Conservation (phyloP, 2,888 invertebrate genomes). For the Chalcis sispes region DNA sequence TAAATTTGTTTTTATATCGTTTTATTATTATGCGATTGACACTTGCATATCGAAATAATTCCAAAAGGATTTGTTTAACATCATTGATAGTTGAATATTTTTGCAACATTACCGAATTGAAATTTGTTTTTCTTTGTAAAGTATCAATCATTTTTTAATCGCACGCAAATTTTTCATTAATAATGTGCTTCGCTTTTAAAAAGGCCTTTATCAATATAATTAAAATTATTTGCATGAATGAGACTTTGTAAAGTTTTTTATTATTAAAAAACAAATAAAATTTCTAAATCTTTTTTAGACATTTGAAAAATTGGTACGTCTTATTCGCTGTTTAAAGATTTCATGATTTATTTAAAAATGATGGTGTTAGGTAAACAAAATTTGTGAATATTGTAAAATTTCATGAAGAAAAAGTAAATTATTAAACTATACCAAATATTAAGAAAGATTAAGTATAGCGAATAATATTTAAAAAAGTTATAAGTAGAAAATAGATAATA, state of each 20-base stretch:
- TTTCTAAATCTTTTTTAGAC: slow-evolving; percentile 44
- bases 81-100: neutral
- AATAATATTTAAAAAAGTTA: slow-evolving; percentile 33
- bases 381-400: slow-evolving; percentile 58
- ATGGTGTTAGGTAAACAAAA: slow-evolving; percentile 36
- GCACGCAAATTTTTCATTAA: slow-evolving; percentile 10
- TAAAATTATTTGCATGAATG: slow-evolving; percentile 3
- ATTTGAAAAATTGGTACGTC: slow-evolving; percentile 14
- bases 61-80: neutral
- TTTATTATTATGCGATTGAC: slow-evolving; percentile 23
- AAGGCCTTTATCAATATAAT: slow-evolving; percentile 22
- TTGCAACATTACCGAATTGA: slow-evolving; percentile 13
- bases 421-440: slow-evolving; percentile 33
- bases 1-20: slow-evolving; percentile 29
- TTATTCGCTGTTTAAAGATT: slow-evolving; percentile 22
- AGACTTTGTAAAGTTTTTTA: slow-evolving; percentile 45
- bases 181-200: slow-evolving; percentile 23
- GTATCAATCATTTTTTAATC: slow-evolving; percentile 26
- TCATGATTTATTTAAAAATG: slow-evolving; percentile 32
- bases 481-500: slow-evolving; percentile 28
- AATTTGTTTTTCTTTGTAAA: neutral
- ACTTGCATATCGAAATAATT: neutral
- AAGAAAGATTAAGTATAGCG: slow-evolving; percentile 11
- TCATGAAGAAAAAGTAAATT: slow-evolving; percentile 12
- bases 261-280: neutral